Evolutionary conservation across 2,797 vertebrate genomes (phyloP).

Genomic region (Dendrocincla tyrannina): DNA sequence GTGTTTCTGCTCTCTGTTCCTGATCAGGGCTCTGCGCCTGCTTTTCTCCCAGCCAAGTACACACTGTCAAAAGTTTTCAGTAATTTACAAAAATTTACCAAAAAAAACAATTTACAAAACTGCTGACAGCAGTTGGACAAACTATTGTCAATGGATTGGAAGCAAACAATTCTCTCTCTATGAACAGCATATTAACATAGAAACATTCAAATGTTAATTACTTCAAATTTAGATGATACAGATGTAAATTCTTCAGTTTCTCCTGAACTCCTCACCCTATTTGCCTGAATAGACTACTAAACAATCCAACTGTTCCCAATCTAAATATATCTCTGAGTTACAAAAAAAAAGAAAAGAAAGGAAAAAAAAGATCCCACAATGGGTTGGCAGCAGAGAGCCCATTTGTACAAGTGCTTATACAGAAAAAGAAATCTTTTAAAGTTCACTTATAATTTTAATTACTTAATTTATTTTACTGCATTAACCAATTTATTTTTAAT

Average conservation of each 20-base stretch:
- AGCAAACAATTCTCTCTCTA: neutral
- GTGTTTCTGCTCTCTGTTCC: neutral
- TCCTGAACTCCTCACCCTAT: neutral
- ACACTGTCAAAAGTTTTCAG: neutral
- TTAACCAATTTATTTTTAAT: neutral
- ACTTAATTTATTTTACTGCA: neutral
- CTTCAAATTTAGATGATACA: slow-evolving; percentile 22
- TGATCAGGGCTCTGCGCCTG: neutral
- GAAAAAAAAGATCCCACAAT: neutral
- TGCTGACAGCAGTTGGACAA: neutral
- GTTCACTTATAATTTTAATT: neutral
- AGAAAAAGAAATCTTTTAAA: neutral
- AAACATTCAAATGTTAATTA: slow-evolving; percentile 54
- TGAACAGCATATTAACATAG: neutral
- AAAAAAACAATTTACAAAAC: neutral
- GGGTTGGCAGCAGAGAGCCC: neutral
- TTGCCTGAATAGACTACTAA: neutral
- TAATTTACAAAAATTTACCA: neutral
- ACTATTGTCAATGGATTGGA: neutral
- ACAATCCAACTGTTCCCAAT: neutral
- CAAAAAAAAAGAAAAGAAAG: neutral
- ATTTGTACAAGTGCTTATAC: neutral
- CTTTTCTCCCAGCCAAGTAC: neutral
- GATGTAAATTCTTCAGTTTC: slow-evolving; percentile 29
- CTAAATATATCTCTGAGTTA: slow-evolving; percentile 15